Evolutionary conservation across 2,888 invertebrate genomes (phyloP).

Genomic region (Eristalis arbustorum): DNA sequence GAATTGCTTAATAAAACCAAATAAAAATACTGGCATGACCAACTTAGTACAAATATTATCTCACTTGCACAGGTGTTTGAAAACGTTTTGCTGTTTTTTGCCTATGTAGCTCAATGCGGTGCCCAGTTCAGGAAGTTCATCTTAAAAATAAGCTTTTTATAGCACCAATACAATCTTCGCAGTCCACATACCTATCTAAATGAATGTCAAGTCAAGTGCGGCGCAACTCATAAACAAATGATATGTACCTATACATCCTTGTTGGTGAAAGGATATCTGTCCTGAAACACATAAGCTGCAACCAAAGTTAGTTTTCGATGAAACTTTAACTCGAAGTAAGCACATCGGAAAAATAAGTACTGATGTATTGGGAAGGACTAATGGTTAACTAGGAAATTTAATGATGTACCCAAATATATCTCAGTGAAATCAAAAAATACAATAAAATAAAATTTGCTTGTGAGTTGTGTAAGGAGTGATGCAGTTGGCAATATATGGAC

Average conservation of each 20-base stretch:
- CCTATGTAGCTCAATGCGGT: not conserved
- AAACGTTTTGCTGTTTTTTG: not conserved
- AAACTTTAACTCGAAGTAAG: slow-evolving; percentile 57
- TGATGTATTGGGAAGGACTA: not conserved
- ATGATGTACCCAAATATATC: slow-evolving; percentile 49
- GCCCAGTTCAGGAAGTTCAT: not conserved
- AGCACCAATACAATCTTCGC: slow-evolving; percentile 34
- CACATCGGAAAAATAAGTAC: slow-evolving; percentile 5
- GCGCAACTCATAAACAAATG: slow-evolving; percentile 29
- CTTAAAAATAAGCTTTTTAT: slow-evolving; percentile 55
- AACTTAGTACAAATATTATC: not conserved
- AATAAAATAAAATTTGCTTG: not conserved
- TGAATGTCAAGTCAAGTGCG: slow-evolving; percentile 1
- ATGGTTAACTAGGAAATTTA: slow-evolving; percentile 26
- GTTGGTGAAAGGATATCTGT: slow-evolving; percentile 48
- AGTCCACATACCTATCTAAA: not conserved
- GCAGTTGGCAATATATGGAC: not conserved
- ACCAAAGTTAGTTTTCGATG: slow-evolving; percentile 53
- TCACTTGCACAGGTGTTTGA: not conserved
- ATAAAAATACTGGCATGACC: not conserved
- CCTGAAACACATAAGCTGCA: slow-evolving; percentile 44
- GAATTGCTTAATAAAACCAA: not conserved
- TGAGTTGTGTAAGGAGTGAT: slow-evolving; percentile 45
- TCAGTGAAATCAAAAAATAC: slow-evolving; percentile 38
- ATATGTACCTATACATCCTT: slow-evolving; percentile 25